phyloP scores from a whole-genome alignment of 2,888 invertebrate genomes.

The Oxytorus armatus region DNA sequence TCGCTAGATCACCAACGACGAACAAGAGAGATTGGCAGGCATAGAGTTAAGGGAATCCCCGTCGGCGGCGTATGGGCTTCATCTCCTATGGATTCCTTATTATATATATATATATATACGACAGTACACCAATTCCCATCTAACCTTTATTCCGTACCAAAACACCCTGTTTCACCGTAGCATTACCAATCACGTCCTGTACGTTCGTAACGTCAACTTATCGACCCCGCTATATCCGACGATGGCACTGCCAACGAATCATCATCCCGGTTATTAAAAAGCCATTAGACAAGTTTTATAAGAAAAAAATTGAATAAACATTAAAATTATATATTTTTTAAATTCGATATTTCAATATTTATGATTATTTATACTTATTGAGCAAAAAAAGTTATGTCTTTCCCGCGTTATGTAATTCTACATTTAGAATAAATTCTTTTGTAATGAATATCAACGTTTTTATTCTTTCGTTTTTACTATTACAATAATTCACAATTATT shows the following conservation, averaged over 20 bases:
- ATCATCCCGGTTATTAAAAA: no score
- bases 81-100: background rate
- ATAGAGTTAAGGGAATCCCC: conserved; percentile 44
- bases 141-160: background rate
- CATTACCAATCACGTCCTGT: background rate
- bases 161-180: conserved; percentile 5
- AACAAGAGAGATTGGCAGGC: conserved; percentile 59
- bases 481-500: no score
- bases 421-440: background rate
- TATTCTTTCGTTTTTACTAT: no score
- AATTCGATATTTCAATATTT: no score
- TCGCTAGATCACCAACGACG: conserved; percentile 47
- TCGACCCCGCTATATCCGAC: background rate
- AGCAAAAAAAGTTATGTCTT: background rate
- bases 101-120: no score
- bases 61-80: conserved; percentile 25
- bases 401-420: no score
- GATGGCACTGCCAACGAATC: no score
- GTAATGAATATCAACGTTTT: background rate
- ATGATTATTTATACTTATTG: background rate
- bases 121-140: background rate
- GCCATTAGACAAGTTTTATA: no score
- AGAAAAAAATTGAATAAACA: background rate
- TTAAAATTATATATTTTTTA: background rate
- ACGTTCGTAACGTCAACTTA: background rate